These are phyloP conservation scores for Esperia sulphurella DNA, from an alignment of 2,888 invertebrate species.

Conservation along the genomic window DNA sequence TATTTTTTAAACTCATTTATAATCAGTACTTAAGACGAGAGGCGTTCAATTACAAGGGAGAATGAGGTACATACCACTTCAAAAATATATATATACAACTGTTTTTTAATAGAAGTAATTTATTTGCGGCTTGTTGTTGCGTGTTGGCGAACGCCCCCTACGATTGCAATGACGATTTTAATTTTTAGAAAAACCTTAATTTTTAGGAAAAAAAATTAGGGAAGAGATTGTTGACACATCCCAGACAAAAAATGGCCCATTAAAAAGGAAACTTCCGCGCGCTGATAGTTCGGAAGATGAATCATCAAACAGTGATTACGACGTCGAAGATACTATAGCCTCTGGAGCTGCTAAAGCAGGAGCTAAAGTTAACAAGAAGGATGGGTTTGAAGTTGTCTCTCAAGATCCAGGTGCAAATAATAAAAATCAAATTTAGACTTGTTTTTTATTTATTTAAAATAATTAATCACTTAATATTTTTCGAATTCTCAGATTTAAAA, in stretches of 20 bases:
- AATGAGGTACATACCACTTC: background rate
- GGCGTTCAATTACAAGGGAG: background rate
- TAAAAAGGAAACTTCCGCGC: conserved; percentile 50
- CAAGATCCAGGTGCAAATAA: conserved; percentile 69
- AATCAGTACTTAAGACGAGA: too few relatives aligned
- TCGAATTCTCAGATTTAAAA: conserved; percentile 59
- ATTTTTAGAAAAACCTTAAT: background rate
- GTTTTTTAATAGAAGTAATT: too few relatives aligned
- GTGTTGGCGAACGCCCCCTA: too few relatives aligned
- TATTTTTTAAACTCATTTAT: too few relatives aligned
- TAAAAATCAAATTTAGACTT: too few relatives aligned
- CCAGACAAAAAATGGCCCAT: conserved; percentile 3
- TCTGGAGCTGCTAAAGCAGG: conserved; percentile 29
- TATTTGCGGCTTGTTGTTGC: too few relatives aligned
- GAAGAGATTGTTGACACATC: conserved; percentile 26
- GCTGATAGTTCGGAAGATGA: conserved; percentile 65
- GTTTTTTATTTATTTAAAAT: too few relatives aligned
- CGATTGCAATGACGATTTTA: too few relatives aligned
- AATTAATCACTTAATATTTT: background rate
- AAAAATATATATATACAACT: conserved; percentile 1
- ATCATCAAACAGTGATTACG: conserved; percentile 70
- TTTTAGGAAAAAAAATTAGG: conserved; percentile 54
- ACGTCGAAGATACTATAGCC: conserved; percentile 57
- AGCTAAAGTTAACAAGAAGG: conserved; percentile 71
- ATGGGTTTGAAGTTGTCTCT: conserved; percentile 83